These are phyloP conservation scores for Patella caerulea DNA, from an alignment of 2,888 invertebrate genomes.

Conservation along the genomic window DNA sequence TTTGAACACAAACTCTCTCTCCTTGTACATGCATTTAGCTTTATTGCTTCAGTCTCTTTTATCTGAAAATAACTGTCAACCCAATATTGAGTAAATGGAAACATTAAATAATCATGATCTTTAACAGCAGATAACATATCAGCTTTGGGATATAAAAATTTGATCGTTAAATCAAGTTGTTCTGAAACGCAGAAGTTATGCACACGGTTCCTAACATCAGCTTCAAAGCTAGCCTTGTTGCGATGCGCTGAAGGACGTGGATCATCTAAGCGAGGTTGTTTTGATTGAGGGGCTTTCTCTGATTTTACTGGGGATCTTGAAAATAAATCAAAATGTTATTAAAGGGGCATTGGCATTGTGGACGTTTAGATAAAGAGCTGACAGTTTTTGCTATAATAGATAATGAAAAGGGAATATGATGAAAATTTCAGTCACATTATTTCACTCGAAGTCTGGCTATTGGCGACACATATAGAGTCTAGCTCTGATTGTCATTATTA, in stretches of 20 bases:
- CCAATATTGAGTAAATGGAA: constrained; percentile 15
- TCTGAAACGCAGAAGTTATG: neutral
- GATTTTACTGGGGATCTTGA: too few relatives aligned
- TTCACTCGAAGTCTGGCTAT: too few relatives aligned
- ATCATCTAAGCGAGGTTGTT: constrained; percentile 15
- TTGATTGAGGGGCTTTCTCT: neutral
- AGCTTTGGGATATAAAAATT: constrained; percentile 1
- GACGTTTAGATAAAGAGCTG: too few relatives aligned
- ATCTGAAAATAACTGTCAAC: neutral
- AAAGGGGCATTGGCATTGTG: too few relatives aligned
- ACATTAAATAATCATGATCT: constrained; percentile 18
- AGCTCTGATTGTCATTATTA: too few relatives aligned
- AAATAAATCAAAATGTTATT: too few relatives aligned
- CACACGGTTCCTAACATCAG: constrained; percentile 9
- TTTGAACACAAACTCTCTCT: too few relatives aligned
- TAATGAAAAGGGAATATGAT: too few relatives aligned
- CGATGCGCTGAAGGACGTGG: constrained; percentile 26
- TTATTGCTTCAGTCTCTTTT: neutral
- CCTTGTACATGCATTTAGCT: too few relatives aligned
- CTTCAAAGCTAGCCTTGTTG: constrained; percentile 20
- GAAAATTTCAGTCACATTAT: too few relatives aligned
- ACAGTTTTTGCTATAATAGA: too few relatives aligned
- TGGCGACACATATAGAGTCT: too few relatives aligned
- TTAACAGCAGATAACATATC: neutral
- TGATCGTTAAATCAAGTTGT: neutral